Base-by-base conservation (phyloP, 2,113 vertebrate species). In the Petromus typicus region DNA sequence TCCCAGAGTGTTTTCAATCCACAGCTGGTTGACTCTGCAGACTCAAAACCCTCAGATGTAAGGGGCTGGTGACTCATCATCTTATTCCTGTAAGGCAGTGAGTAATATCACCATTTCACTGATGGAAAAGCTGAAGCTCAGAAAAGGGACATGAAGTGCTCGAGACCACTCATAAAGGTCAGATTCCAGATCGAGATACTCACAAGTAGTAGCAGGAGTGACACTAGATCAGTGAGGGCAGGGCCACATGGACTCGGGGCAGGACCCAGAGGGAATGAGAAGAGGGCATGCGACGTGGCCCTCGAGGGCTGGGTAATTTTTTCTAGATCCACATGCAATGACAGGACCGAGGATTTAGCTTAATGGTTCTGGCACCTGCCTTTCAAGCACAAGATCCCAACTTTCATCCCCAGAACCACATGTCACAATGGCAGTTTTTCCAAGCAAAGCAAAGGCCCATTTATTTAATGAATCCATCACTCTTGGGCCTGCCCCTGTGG, bases 281-380 rank as follows among this genome's bases (percentile, higher is more conserved):
- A 37, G 57, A 54, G 69, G 9, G 8, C 22, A 4, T 0, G 0
- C 7, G 48, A 59, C 40, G 56, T 73, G 51, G 80, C 57, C 75
- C 64, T n/a, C 5, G 75, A 67, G 34, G 8, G 23, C 0, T 34
- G 25, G 22, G 64, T n/a, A 32, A 16, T 18, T 84, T 69, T 71
- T 56, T 61, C 63, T n/a, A 90, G 71, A 91, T 75, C 37, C 71
- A 45, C 13, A 16, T n/a, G n/a, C n/a, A n/a, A n/a, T n/a, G n/a
- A n/a, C n/a, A n/a, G n/a, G n/a, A n/a, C n/a, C n/a, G n/a, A n/a
- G n/a, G n/a, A n/a, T n/a, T n/a, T n/a, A n/a, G n/a, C n/a, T n/a
- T n/a, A n/a, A n/a, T n/a, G n/a, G n/a, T n/a, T n/a, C n/a, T n/a
- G n/a, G n/a, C n/a, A n/a, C n/a, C n/a, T n/a, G n/a, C n/a, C n/a